Percentiles rank a stretch among this genome's conserved stretches.
phyloP scores from a whole-genome alignment of 92 coral and sea anemone genomes.

The Heliopora coerulea region DNA sequence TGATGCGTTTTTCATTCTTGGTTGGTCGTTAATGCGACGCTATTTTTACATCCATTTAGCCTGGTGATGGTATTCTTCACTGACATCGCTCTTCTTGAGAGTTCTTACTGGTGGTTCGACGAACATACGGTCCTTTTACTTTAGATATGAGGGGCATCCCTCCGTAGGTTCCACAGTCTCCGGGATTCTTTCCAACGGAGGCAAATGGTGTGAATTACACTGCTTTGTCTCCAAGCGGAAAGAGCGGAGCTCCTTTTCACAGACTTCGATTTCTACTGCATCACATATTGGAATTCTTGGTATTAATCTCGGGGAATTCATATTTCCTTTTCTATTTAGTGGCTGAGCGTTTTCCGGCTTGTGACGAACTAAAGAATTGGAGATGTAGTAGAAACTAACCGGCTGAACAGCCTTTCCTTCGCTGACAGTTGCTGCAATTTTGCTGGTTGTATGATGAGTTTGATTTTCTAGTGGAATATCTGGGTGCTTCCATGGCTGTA shows the following conservation, averaged over 20 bases:
- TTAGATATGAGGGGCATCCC: not conserved
- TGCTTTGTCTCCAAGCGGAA: not conserved
- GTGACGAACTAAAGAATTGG: not conserved
- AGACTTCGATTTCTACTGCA: not conserved
- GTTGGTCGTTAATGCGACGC: no score
- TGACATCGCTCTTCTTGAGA: no score
- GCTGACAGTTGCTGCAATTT: not conserved
- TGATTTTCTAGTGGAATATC: not conserved
- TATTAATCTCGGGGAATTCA: not conserved
- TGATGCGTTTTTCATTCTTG: no score
- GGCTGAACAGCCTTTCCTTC: not conserved
- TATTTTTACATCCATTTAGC: no score
- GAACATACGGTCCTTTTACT: no score
- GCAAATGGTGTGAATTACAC: conserved; percentile 15
- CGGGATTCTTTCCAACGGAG: conserved; percentile 5
- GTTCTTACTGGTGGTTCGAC: no score
- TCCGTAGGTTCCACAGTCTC: not conserved
- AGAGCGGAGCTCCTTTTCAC: not conserved
- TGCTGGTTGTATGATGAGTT: not conserved
- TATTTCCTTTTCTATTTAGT: not conserved
- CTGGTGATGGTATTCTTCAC: no score
- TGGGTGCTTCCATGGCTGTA: not conserved
- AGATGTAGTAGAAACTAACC: not conserved
- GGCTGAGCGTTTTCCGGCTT: not conserved
- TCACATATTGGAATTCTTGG: conserved; percentile 7